These are phyloP conservation scores for western clawed frog (Xenopus tropicalis) DNA, from an alignment of 2,113 vertebrate genomes.

Conservation along the genomic window DNA sequence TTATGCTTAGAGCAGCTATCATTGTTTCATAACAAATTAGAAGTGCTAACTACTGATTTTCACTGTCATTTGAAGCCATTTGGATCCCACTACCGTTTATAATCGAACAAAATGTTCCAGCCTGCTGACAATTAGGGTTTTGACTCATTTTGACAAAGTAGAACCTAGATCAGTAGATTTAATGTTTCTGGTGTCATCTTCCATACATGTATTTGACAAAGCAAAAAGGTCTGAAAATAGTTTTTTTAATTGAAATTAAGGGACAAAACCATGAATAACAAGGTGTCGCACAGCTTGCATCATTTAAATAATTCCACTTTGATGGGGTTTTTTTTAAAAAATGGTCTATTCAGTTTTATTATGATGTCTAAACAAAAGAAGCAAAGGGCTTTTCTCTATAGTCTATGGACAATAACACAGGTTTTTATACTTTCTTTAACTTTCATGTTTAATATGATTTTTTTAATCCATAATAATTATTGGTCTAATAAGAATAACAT, in stretches of 20 bases:
- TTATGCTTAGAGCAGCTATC: neutral
- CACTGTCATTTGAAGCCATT: neutral
- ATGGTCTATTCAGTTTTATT: neutral
- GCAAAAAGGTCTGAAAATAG: too few relatives aligned
- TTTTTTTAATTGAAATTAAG: too few relatives aligned
- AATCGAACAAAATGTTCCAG: neutral
- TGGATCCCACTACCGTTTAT: neutral
- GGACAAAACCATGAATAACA: too few relatives aligned
- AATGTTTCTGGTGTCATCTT: neutral
- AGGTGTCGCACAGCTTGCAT: neutral
- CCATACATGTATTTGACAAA: too few relatives aligned
- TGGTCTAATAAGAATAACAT: too few relatives aligned
- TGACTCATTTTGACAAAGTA: neutral
- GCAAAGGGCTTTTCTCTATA: neutral
- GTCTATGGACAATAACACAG: too few relatives aligned
- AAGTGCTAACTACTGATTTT: neutral
- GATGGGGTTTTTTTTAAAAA: neutral
- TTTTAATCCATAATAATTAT: too few relatives aligned
- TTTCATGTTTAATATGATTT: too few relatives aligned
- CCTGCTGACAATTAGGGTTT: neutral
- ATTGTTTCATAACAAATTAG: neutral
- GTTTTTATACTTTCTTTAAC: too few relatives aligned
- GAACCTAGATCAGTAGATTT: neutral
- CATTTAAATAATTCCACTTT: neutral
- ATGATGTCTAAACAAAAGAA: slow-evolving; percentile 9